Base-by-base conservation (phyloP, 2,888 invertebrate genomes). In the Euzophera pinguis region DNA sequence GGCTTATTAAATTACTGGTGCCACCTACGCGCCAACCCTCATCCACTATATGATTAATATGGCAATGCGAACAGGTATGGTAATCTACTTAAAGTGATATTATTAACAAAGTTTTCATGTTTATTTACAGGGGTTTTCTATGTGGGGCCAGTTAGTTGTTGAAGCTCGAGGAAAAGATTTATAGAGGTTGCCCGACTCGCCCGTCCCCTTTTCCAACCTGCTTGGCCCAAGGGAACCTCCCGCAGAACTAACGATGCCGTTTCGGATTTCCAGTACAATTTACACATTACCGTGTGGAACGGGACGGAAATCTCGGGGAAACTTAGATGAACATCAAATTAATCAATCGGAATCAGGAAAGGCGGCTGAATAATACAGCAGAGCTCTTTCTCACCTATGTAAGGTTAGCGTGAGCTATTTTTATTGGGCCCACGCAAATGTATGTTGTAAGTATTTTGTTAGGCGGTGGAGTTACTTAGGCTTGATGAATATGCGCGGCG, bases 191-290 rank as follows among this genome's bases (percentile, higher is more conserved):
- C 72, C 63, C 79, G 78, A 80, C 81, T 81, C 73, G 71, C 72
- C 63, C 79, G 78, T 81, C 81, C 81, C 73, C 76, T 69, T 22
- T 64, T 75, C 74, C 79, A 75, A 69, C 75, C 75, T 76, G 76
- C 72, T 73, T 75, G 74, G 76, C 86, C 84, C 87, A 70, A 66
- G 81, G 88, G 88, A 84, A 71, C 79, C 74, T 73, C 65, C 69
- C 74, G 78, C 77, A 75, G 75, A 88, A 84, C 84, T 87, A 88
- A 89, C 87, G 86, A 86, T 71, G 78, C 78, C 83, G 82, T 78
- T 80, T 85, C 83, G 81, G 80, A 84, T 87, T 86, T 84, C 86
- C 67, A 84, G 80, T 77, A 80, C 81, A 85, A 88, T 86, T 89
- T 88, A 87, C 85, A 81, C 83, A 75, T 67, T 66, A 63, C 64